These are phyloP conservation scores for Turritopsis rubra DNA, from an alignment of 30 jellyfish, hydroid and myxozoan species.

Conservation along the genomic window DNA sequence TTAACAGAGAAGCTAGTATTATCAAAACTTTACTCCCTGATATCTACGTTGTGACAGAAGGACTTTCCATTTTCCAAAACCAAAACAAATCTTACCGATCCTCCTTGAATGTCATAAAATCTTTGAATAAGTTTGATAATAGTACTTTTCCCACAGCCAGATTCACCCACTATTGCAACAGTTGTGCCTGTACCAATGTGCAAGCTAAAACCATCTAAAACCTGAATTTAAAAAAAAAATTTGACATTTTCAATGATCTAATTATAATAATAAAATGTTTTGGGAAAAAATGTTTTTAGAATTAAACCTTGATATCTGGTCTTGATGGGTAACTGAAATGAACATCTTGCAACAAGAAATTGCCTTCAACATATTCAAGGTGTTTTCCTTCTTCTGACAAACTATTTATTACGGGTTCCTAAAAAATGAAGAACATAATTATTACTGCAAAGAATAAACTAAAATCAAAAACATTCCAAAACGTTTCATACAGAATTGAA, in stretches of 20 bases:
- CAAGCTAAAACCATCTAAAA: constrained; percentile 59
- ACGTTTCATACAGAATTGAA: too few species aligned
- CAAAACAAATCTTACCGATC: constrained; percentile 78
- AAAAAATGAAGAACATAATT: not conserved
- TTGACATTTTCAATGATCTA: too few species aligned
- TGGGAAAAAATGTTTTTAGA: too few species aligned
- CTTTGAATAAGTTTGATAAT: constrained; percentile 87
- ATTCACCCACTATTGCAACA: constrained; percentile 96
- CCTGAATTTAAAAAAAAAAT: constrained; percentile 25
- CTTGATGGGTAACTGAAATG: constrained; percentile 82
- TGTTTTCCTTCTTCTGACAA: constrained; percentile 61
- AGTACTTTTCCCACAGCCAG: constrained; percentile 98
- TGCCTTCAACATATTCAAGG: constrained; percentile 53
- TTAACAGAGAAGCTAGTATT: too few species aligned
- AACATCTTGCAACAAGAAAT: constrained; percentile 51
- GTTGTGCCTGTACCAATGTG: constrained; percentile 67
- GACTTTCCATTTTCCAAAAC: too few species aligned
- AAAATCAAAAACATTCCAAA: too few species aligned
- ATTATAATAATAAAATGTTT: too few species aligned
- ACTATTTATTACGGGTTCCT: constrained; percentile 80
- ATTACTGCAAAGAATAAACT: not conserved
- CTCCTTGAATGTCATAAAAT: constrained; percentile 70
- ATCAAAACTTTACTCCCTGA: too few species aligned
- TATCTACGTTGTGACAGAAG: too few species aligned
- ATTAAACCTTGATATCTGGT: constrained; percentile 89